Base-by-base conservation (phyloP, 1,140 invertebrate species). In the Pygmarrhopalites habei region DNA sequence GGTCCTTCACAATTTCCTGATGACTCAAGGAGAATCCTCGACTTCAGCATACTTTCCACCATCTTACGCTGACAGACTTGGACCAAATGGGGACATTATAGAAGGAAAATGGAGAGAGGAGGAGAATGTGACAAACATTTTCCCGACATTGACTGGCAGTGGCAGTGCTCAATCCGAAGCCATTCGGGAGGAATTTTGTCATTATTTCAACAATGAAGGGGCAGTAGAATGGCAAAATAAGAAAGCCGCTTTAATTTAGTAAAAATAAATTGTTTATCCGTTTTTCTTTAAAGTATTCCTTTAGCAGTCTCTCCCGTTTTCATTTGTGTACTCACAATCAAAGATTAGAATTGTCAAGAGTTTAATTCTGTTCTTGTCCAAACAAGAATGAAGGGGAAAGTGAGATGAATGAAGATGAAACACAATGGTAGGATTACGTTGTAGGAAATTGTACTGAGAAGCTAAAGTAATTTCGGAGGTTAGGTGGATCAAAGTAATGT, bases 1-100 rank as follows among this genome's bases (percentile, higher is more conserved):
- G 4, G 44, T 29, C 5, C n/a, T 61, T 19, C 60, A 61, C 32
- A 61, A 61, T 39, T 61, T 53, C 23, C 49, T 61, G n/a, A 51
- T 32, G 15, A 55, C 25, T 7, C 15, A 60, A n/a, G 43, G 3
- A 26, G 28, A 53, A 25, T 25, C 12, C 21, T 26, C 14, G 4
- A 14, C 5, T 7, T n/a, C 39, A 10, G 15, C 43, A 55, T 61
- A 61, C 29, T 61, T 47, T 28, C 60, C 60, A 32, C 3, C 5
- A 4, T 17, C 19, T 15, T 61, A 28, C 25, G 60, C 14, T 29
- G 60, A 61, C 25, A 4, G 21, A 7, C 7, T 52, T 4, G 2
- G 2, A 2, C 17, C 25, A 3, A 55, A 53, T 55, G 60, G 60
- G 30, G 30, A 61, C 14, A 30, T 61, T 30, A 17, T 41, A 12